Percentiles rank a stretch among this genome's conserved stretches.
These are phyloP conservation scores for Pyrrhura leucotis DNA, from an alignment of 2,797 vertebrate genomes.

Conservation along the genomic window DNA sequence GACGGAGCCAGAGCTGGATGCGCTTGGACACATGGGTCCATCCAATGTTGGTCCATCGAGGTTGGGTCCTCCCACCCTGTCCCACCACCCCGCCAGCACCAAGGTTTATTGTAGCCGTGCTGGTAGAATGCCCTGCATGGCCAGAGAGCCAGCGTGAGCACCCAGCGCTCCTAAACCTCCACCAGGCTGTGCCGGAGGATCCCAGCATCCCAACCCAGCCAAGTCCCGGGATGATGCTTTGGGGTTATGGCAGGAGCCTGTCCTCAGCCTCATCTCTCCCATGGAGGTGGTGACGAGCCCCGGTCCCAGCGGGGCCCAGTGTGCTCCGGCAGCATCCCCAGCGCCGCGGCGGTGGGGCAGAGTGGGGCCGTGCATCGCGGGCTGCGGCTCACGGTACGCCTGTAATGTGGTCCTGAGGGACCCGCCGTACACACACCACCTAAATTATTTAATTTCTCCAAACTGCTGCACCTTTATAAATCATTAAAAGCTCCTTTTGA, in stretches of 20 bases:
- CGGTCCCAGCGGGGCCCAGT: accelerated
- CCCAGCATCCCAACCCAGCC: background rate
- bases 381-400: background rate
- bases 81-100: accelerated
- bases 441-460: constrained; percentile 85
- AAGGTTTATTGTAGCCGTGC: accelerated
- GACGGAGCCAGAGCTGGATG: accelerated
- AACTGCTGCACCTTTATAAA: constrained; percentile 83
- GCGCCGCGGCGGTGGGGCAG: background rate
- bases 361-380: background rate
- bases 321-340: background rate
- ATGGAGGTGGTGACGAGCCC: background rate
- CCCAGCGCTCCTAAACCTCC: accelerated
- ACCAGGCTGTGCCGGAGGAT: accelerated
- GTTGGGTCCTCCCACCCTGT: accelerated
- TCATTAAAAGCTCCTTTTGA: constrained; percentile 85
- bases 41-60: accelerated
- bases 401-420: constrained; percentile 50
- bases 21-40: accelerated
- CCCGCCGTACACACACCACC: constrained; percentile 62
- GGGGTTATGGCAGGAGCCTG: background rate
- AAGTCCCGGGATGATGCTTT: background rate
- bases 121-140: accelerated
- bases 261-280: background rate
- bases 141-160: accelerated